These are phyloP conservation scores for Solenopsis fugax DNA, from an alignment of 1,140 invertebrate species.

Conservation along the genomic window DNA sequence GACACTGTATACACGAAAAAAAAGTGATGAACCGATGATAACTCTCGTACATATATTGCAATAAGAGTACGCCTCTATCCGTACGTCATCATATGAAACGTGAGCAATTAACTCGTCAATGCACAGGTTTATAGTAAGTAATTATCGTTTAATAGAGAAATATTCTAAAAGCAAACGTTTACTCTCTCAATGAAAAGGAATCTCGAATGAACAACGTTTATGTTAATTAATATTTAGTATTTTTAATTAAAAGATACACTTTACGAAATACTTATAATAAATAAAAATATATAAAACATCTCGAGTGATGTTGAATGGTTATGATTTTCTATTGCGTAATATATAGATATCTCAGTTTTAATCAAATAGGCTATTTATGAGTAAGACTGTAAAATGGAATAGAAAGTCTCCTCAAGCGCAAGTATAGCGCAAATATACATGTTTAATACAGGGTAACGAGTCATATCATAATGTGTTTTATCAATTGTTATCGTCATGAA, in stretches of 20 bases:
- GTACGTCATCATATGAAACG: conserved; percentile 20
- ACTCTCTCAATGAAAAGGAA: neutral
- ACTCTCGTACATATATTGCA: conserved; percentile 4
- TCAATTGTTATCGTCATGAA: conserved; percentile 66
- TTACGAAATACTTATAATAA: neutral
- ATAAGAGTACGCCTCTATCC: conserved; percentile 21
- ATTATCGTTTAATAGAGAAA: conserved; percentile 25
- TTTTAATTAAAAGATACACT: conserved; percentile 17
- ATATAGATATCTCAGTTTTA: conserved; percentile 31
- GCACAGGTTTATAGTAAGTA: conserved; percentile 12
- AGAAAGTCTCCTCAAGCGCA: conserved; percentile 57
- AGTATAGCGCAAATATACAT: conserved; percentile 69
- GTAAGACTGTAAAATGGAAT: conserved; percentile 47
- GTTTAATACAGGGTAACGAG: conserved; percentile 84
- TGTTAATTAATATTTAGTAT: neutral
- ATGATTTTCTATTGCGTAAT: conserved; percentile 6
- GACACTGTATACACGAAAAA: neutral
- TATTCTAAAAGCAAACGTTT: conserved; percentile 17
- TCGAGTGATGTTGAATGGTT: neutral
- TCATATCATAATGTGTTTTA: conserved; percentile 83
- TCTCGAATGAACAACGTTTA: conserved; percentile 40
- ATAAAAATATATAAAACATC: conserved; percentile 5
- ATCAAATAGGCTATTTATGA: conserved; percentile 41
- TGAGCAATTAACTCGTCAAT: conserved; percentile 34
- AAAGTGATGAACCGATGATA: neutral